Evolutionary conservation across 2,888 invertebrate species (phyloP), one percentile per base, ranked within the genome.

Genomic region (Scaptomyza reducta): DNA sequence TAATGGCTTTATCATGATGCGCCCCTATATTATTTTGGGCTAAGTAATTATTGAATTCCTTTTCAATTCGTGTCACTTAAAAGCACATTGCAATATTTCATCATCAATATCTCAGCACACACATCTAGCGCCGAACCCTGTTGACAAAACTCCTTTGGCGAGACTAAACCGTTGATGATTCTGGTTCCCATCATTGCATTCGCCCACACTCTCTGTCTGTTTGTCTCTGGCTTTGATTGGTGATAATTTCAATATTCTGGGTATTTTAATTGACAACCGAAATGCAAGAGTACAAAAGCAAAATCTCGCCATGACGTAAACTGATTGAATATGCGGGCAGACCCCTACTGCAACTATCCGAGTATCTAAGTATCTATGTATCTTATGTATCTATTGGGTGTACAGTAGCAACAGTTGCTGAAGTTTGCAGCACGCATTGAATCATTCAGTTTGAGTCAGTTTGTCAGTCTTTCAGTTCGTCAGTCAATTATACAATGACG

Each of bases 241-340:
- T 35, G 55, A 44, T 29, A 41, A 59, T 46, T 38, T 55, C 49
- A 49, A 40, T 40, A 40, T 55, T 57, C 40, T 22, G 44, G 31
- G 72, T 33, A 58, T 49, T 67, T 80, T 71, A 81, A 87, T 87
- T 84, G 80, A 81, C 85, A 69, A 54, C 60, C 56, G 59, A 11
- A 47, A 29, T 13, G 46, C 50, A 27, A 33, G 18, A 22, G 62
- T 62, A 82, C 10, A 33, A 5, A 2, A n/a, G 6, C 6, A 1
- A 62, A 82, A 83, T 68, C 77, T 60, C 41, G 44, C 57, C 66
- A 46, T 67, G 83, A 64, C 49, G 70, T 56, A 63, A 86, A 84
- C 82, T 81, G 81, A 81, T 84, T 87, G 78, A 74, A 78, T 54
- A 81, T 81, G 87, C 81, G 81, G 81, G 81, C 18, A 56, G 56